Evolutionary conservation across 2,888 invertebrate species (phyloP), one percentile per base, ranked within the genome.

Genomic region (Andrena bucephala): DNA sequence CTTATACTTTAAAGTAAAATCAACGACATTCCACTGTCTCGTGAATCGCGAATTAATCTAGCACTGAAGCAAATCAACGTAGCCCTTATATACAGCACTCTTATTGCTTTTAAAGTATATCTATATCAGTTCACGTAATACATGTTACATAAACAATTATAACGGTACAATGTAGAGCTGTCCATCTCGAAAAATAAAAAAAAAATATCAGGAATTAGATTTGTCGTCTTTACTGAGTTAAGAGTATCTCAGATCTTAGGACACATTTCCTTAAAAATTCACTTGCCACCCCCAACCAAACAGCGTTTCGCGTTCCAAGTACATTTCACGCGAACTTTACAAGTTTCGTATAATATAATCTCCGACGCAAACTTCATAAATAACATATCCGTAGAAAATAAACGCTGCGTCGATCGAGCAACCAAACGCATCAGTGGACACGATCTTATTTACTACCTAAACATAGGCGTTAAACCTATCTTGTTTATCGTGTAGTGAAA

Each of bases 401-500:
- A 76, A 54, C 54, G n/a, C n/a, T 0, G 20, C 27, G 27, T 33
- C 57, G 50, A n/a, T 69, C 6, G 8, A 63, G 66, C 50, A 31
- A 75, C 24, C 57, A 67, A 16, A 66, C 29, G 67, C n/a, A 2
- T 52, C 59, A 31, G 8, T 67, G 2, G 36, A 52, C 54, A 60
- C 63, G 57, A 70, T 27, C 66, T 80, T 72, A 85, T 78, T 88
- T 81, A 79, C 77, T 57, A 85, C 29, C 0, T 75, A 71, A 48
- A 62, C 52, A 72, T 42, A 13, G 57, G 31, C 66, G 71, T 80
- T 75, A 77, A 82, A 69, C 24, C 59, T 84, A 85, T 42, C 31
- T 69, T 24, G 52, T 63, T 54, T 70, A 54, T 59, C 52, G 69
- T 10, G 33, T 83, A 83, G 67, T 84, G 71, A 86, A 87, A 88